Evolutionary conservation across 2,113 vertebrate species (phyloP), one percentile per base, ranked within the genome.

Genomic region (Odocoileus hemionus): DNA sequence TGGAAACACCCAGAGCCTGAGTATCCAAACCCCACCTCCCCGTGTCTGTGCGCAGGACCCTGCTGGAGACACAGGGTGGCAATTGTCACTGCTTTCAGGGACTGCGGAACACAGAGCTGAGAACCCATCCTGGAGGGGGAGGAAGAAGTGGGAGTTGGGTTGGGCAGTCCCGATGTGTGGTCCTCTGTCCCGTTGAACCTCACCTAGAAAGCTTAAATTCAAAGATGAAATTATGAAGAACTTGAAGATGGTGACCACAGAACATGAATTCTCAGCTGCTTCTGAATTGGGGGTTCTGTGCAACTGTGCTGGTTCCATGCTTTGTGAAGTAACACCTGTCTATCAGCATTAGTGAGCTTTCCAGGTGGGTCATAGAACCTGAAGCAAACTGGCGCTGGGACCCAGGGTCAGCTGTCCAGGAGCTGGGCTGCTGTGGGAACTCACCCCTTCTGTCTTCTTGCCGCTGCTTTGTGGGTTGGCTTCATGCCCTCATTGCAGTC

Each of bases 381-480:
- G 5, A 61, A 21, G 14, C 0, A 1, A 30, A 91, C 39, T 47
- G 26, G 28, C 11, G 5, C 25, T 36, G 14, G 36, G 10, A 21
- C 23, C 17, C 78, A 2, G 26, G 50, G 47, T n/a, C 11, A 15
- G 30, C 10, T 28, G 17, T 54, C 17, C 3, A 21, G 23, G n/a
- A 43, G 23, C 13, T 28, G 3, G 7, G 3, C 5, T 30, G 2
- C 39, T 89, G 0, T 7, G 15, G 17, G 2, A 19, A 2, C 5
- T 21, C 4, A 3, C 45, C 16, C 36, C 23, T 86, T 33, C 17
- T 36, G 8, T n/a, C 26, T 25, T 13, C 47, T 58, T 33, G 60
- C 80, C 21, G 11, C 54, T 47, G 54, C 23, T 26, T 33, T 83
- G 21, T 52, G 43, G 8, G 0, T 50, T 15, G n/a, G 15, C 3